Conservation (phyloP, 2,113 vertebrate genomes). For the Craseonycteris thonglongyai region DNA sequence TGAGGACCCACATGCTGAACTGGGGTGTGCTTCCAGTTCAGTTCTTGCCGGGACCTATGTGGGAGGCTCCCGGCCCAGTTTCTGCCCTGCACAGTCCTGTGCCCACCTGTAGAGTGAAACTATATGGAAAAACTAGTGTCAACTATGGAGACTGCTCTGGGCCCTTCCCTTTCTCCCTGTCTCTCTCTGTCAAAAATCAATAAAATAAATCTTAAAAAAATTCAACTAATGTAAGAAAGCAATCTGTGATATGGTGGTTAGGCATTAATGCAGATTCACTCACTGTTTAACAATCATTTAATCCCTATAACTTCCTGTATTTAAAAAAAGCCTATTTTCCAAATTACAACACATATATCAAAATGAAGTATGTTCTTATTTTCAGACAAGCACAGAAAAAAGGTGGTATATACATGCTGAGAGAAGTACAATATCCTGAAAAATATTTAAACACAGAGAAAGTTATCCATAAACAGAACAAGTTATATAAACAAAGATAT, state of each 20-base stretch:
- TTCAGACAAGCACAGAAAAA: neutral
- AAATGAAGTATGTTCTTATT: neutral
- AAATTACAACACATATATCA: neutral
- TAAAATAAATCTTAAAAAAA: too few species aligned
- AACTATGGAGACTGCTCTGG: too few species aligned
- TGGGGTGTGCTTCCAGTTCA: too few species aligned
- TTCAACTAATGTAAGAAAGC: conserved; percentile 64
- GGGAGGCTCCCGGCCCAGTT: too few species aligned
- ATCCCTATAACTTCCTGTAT: conserved; percentile 35
- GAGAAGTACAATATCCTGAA: neutral
- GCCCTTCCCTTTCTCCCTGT: too few species aligned
- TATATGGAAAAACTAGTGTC: too few species aligned
- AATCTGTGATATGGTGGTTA: conserved; percentile 54
- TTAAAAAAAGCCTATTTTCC: conserved; percentile 46
- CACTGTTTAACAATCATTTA: conserved; percentile 38
- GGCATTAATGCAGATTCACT: conserved; percentile 44
- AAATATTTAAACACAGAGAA: neutral
- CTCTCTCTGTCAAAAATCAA: too few species aligned
- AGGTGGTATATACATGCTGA: neutral
- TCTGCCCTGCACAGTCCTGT: too few species aligned
- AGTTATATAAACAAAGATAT: neutral
- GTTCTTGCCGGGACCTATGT: too few species aligned
- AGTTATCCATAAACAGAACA: neutral
- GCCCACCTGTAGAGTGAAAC: too few species aligned
- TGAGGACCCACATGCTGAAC: too few species aligned